These are phyloP conservation scores for Aphelenchoides bicaudatus DNA, from an alignment of 2,888 invertebrate genomes.

Conservation along the genomic window DNA sequence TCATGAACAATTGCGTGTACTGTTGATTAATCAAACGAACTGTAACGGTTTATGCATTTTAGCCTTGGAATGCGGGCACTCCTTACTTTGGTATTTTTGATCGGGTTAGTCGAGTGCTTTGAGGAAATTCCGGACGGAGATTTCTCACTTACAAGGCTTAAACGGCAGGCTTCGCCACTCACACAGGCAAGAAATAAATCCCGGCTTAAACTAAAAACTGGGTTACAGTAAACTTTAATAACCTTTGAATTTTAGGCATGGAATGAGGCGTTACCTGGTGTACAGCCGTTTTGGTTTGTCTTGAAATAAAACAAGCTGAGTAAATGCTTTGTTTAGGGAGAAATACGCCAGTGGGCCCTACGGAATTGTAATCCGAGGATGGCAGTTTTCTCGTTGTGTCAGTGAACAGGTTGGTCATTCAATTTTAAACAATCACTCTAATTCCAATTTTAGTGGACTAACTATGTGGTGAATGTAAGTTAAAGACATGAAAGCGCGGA, in stretches of 20 bases:
- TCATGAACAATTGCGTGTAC: too few species aligned
- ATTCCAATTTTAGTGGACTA: constrained; percentile 54
- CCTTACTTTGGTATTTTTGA: too few species aligned
- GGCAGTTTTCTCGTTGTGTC: constrained; percentile 60
- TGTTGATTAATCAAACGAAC: too few species aligned
- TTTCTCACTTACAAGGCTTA: constrained; percentile 17
- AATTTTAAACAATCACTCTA: background rate
- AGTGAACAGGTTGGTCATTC: constrained; percentile 49
- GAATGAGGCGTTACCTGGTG: constrained; percentile 58
- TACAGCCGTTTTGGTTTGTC: constrained; percentile 60
- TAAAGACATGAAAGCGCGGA: too few species aligned
- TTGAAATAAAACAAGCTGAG: too few species aligned
- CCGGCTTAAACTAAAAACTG: background rate
- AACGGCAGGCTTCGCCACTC: constrained; percentile 28
- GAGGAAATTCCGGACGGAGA: constrained; percentile 15
- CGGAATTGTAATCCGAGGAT: constrained; percentile 58
- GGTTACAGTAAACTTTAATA: too few species aligned
- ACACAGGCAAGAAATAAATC: constrained; percentile 5
- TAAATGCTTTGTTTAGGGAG: too few species aligned
- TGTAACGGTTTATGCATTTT: too few species aligned
- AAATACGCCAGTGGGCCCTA: constrained; percentile 59
- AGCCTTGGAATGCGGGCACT: too few species aligned
- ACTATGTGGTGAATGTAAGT: constrained; percentile 60
- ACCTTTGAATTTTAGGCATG: constrained; percentile 36
- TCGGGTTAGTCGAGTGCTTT: too few species aligned